Percentiles rank a stretch among this genome's conserved stretches.
Conservation (phyloP, 2,888 invertebrate species). For the Branchellion lobata region DNA sequence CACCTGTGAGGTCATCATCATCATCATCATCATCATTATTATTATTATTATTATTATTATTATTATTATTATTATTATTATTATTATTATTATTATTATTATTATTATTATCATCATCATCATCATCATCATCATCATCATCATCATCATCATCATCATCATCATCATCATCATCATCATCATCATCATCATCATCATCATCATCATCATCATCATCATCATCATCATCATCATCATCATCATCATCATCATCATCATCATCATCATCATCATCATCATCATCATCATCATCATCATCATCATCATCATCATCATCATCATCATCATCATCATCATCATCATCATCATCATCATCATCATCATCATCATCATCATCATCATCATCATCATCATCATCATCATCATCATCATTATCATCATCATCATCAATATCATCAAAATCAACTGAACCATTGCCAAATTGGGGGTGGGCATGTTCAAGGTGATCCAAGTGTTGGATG, state of each 20-base stretch:
- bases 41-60: too few relatives aligned
- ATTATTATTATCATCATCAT: slow-evolving; percentile 4
- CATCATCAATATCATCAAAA: too few relatives aligned
- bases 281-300: slow-evolving; percentile 15
- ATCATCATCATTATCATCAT: slow-evolving; percentile 16
- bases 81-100: too few relatives aligned
- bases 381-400: slow-evolving; percentile 18
- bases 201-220: slow-evolving; percentile 15
- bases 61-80: too few relatives aligned
- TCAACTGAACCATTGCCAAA: too few relatives aligned
- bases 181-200: too few relatives aligned
- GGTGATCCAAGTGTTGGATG: too few relatives aligned
- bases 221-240: slow-evolving; percentile 20
- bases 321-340: neutral
- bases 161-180: too few relatives aligned
- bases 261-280: neutral
- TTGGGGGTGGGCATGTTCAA: too few relatives aligned
- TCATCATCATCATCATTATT: too few relatives aligned
- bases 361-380: slow-evolving; percentile 21
- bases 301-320: too few relatives aligned
- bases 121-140: neutral
- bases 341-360: slow-evolving; percentile 20
- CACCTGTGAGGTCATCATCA: too few relatives aligned
- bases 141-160: slow-evolving; percentile 20
- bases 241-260: slow-evolving; percentile 12